These are phyloP conservation scores for Drosophila mayaguana DNA, from an alignment of 2,888 invertebrate species.

Conservation along the genomic window DNA sequence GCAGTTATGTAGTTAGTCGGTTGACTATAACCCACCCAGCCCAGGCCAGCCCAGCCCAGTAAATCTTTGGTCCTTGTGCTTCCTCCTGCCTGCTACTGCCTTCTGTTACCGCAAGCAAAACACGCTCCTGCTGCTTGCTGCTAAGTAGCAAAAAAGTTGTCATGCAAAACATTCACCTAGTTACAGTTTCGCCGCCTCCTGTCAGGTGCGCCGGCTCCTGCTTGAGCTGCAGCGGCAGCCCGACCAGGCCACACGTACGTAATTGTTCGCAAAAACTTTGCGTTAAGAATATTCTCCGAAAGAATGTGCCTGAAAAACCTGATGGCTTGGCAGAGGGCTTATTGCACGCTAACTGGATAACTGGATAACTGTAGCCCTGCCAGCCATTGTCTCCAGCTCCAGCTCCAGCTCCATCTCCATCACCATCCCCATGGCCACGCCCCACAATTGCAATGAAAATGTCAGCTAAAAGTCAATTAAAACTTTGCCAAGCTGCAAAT, in stretches of 20 bases:
- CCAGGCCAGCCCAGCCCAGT: not conserved
- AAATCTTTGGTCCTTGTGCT: not conserved
- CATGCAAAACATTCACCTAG: constrained; percentile 57
- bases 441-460: constrained; percentile 15
- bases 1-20: constrained; percentile 70
- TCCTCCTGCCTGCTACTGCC: not conserved
- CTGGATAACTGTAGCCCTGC: constrained; percentile 28
- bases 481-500: constrained; percentile 31
- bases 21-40: constrained; percentile 31
- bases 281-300: constrained; percentile 67
- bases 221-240: not conserved
- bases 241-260: constrained; percentile 67
- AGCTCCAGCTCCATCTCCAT: no score
- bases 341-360: constrained; percentile 26
- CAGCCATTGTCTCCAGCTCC: constrained; percentile 14
- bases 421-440: not conserved
- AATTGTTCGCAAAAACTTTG: constrained; percentile 76
- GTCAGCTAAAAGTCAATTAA: constrained; percentile 13
- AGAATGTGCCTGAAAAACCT: constrained; percentile 65
- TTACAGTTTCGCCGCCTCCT: constrained; percentile 10
- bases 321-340: constrained; percentile 60
- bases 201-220: not conserved
- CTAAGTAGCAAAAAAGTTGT: constrained; percentile 62
- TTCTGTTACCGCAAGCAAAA: not conserved
- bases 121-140: constrained; percentile 1